Conservation (phyloP, 2,113 vertebrate genomes). For the Donacobius atricapilla region DNA sequence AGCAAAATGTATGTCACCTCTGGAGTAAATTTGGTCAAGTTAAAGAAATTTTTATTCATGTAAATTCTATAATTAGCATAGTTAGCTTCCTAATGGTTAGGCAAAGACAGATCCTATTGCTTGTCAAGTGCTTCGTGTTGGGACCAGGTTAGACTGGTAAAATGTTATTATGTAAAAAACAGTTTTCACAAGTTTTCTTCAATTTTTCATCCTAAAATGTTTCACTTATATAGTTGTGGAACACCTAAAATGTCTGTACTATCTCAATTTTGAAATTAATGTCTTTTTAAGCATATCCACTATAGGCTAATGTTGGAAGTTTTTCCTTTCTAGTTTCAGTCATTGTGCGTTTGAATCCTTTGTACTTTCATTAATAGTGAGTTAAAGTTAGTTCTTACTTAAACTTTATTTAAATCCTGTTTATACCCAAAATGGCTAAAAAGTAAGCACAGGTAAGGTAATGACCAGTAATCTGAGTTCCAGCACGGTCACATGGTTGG, state of each 20-base stretch:
- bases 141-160: not conserved
- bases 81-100: not conserved
- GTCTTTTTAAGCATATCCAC: not conserved
- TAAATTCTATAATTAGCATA: not conserved
- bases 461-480: not conserved
- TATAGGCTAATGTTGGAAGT: not conserved
- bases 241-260: not conserved
- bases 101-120: not conserved
- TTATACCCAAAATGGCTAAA: not conserved
- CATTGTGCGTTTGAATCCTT: not conserved
- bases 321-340: not conserved
- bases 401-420: not conserved
- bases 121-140: not conserved
- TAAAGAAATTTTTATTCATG: not conserved
- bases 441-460: not conserved
- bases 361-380: not conserved
- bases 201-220: not conserved
- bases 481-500: not conserved
- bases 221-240: not conserved
- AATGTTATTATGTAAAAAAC: not conserved
- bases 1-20: not conserved
- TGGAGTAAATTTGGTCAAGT: not conserved
- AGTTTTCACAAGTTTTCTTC: not conserved
- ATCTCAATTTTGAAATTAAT: not conserved
- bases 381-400: not conserved